Evolutionary conservation across 2,888 invertebrate species (phyloP), one percentile per base, ranked within the genome.

Genomic region (Drosophila anomelani): DNA sequence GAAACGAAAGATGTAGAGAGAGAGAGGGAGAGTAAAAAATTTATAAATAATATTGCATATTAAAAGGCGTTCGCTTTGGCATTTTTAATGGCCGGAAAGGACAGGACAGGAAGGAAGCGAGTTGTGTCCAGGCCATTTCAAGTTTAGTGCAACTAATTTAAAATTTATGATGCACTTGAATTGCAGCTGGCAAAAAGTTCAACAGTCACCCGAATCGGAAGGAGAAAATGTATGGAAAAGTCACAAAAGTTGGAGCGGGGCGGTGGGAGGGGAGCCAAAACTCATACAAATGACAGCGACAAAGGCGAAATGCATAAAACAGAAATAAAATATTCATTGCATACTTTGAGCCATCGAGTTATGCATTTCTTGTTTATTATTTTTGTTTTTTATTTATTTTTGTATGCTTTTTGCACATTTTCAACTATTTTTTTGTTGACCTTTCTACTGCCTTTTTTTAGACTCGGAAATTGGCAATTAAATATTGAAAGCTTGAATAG

Each of bases 271-370:
- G 55, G 51, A 54, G 44, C 23, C 39, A 15, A 67, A 66, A 49
- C 62, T 51, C 49, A 34, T 49, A 38, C 64, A 63, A 56, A 60
- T 34, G 41, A 32, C 59, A 20, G 51, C 51, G 51, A 51, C 51
- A 59, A 59, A 59, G 53, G 54, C 39, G 20, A 55, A 56, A 80
- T 81, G 80, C 77, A 83, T 78, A 83, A 85, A 85, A 75, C 74
- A 68, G 41, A 75, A 64, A 81, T 85, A 59, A 82, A 86, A 81
- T 83, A 88, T 87, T 86, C 76, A 88, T 86, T 75, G 81, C 76
- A 83, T 77, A 80, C 85, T 86, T 85, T 87, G 78, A 79, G 85
- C 57, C 66, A 73, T 58, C 62, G 59, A 78, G 76, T 69, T 79
- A 66, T 61, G 67, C 53, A 57, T 70, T 80, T 61, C 68, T 49